Conservation (phyloP, 2,113 vertebrate genomes). For the Deroptyus accipitrinus region DNA sequence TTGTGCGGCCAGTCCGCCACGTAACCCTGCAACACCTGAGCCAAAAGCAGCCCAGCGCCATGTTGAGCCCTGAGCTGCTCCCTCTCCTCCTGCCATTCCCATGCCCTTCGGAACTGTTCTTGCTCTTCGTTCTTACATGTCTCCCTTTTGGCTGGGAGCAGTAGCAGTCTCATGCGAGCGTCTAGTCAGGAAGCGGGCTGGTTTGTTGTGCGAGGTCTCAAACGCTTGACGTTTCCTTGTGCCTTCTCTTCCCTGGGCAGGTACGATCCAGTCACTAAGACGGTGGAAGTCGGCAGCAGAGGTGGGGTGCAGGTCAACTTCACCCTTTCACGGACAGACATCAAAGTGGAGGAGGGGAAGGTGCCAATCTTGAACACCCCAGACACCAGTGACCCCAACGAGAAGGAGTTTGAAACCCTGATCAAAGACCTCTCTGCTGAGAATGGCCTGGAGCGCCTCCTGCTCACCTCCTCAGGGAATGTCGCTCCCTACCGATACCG, state of each 20-base stretch:
- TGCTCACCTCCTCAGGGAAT: conserved; percentile 78
- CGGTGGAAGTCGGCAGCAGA: conserved; percentile 78
- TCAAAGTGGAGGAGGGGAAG: conserved; percentile 69
- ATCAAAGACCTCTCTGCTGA: conserved; percentile 91
- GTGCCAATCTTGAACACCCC: conserved; percentile 37
- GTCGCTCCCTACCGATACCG: conserved; percentile 85
- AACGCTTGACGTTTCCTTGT: not conserved
- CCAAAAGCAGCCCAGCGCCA: not conserved
- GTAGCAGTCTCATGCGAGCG: not conserved
- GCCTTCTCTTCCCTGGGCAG: conserved; percentile 62
- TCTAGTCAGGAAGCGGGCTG: not conserved
- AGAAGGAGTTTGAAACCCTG: conserved; percentile 84
- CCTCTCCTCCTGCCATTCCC: not conserved
- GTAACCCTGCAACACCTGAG: not conserved
- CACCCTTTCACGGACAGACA: conserved; percentile 78
- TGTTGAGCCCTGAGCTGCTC: not conserved
- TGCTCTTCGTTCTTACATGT: not conserved
- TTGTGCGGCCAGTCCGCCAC: not conserved
- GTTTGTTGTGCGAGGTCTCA: not conserved
- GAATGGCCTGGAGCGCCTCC: conserved; percentile 84
- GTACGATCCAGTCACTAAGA: conserved; percentile 82
- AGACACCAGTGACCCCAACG: conserved; percentile 74
- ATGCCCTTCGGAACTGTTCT: not conserved
- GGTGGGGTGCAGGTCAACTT: conserved; percentile 86
- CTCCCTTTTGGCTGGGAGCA: not conserved